phyloP scores from a whole-genome alignment of 2,888 invertebrate genomes.

The Tachina lurida region DNA sequence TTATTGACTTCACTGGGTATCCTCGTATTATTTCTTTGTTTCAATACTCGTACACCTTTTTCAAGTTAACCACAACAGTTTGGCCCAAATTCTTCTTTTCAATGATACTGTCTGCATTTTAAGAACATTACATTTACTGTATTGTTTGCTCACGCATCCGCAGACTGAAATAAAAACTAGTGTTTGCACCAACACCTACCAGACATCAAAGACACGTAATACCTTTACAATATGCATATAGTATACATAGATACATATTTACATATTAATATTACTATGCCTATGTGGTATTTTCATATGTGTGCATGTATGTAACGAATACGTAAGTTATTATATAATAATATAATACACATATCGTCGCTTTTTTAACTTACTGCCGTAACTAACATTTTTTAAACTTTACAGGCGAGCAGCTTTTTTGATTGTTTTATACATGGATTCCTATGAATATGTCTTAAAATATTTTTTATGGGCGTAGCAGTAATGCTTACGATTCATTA shows the following conservation, averaged over 20 bases:
- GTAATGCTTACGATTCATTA: too few species aligned
- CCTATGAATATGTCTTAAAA: too few species aligned
- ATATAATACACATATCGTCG: too few species aligned
- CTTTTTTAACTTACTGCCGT: too few species aligned
- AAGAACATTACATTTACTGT: constrained; percentile 51
- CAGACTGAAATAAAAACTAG: constrained; percentile 33
- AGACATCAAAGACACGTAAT: constrained; percentile 40
- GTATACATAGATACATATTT: too few species aligned
- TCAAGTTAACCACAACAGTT: constrained; percentile 62
- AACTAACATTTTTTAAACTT: too few species aligned
- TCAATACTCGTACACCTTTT: constrained; percentile 48
- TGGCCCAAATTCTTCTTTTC: constrained; percentile 61
- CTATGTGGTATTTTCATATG: constrained; percentile 9
- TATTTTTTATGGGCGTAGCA: too few species aligned
- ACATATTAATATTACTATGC: not conserved
- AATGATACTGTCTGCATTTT: constrained; percentile 53
- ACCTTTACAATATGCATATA: not conserved
- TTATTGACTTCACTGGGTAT: not conserved
- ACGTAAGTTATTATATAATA: constrained; percentile 7
- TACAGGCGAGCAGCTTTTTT: too few species aligned
- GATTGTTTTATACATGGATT: too few species aligned
- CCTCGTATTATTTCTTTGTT: constrained; percentile 12
- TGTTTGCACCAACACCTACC: constrained; percentile 50
- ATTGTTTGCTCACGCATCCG: constrained; percentile 48
- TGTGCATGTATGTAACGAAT: not conserved